These are phyloP conservation scores for Mirza zaza DNA, from an alignment of 2,113 vertebrate genomes.

Conservation along the genomic window DNA sequence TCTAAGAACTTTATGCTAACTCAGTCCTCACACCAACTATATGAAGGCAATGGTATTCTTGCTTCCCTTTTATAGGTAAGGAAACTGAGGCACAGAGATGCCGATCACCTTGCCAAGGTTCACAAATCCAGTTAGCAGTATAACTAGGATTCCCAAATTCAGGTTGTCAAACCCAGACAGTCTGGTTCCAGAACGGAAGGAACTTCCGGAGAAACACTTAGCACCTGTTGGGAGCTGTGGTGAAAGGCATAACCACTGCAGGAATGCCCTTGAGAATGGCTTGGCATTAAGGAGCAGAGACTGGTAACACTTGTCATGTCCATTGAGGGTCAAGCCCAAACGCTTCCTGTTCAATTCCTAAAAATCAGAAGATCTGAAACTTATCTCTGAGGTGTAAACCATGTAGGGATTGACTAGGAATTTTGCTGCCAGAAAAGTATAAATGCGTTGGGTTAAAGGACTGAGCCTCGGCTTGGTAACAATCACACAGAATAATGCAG, in stretches of 20 bases:
- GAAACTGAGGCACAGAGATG: background rate
- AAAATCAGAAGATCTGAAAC: background rate
- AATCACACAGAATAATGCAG: background rate
- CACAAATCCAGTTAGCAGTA: background rate
- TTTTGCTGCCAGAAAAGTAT: background rate
- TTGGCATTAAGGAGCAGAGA: background rate
- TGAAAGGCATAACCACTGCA: fast-evolving
- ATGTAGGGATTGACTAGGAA: background rate
- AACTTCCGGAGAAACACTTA: background rate
- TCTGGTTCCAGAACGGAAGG: background rate
- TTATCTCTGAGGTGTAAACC: background rate
- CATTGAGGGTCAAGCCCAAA: background rate
- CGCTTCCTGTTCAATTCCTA: background rate
- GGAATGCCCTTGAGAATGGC: background rate
- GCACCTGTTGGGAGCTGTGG: fast-evolving
- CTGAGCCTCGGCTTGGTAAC: background rate
- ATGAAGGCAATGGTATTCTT: background rate
- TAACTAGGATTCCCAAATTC: background rate
- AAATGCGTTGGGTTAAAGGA: background rate
- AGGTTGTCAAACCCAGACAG: background rate
- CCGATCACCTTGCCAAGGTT: background rate
- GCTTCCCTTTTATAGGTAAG: background rate
- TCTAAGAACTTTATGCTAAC: background rate
- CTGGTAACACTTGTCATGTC: background rate
- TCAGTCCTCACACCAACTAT: background rate